phyloP scores from a whole-genome alignment of 2,113 vertebrate genomes.

The Corythaixoides concolor region DNA sequence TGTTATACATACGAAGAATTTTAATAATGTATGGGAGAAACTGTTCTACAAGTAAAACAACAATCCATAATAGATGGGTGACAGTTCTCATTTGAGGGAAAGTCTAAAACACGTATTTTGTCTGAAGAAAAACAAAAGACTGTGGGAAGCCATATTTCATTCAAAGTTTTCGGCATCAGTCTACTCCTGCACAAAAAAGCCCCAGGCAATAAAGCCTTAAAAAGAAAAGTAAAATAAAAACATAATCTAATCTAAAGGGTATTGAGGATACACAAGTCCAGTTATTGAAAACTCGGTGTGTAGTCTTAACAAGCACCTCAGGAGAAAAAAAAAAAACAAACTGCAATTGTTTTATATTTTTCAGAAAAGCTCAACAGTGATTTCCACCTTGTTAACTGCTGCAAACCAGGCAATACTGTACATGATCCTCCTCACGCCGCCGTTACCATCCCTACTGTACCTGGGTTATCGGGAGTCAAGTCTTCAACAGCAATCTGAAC shows the following conservation, averaged over 20 bases:
- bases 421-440: not conserved
- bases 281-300: not conserved
- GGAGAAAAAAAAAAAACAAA: not conserved
- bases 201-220: not conserved
- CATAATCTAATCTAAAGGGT: not conserved
- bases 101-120: not conserved
- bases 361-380: not conserved
- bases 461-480: slow-evolving; percentile 85
- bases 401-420: not conserved
- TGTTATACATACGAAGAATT: not conserved
- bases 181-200: not conserved
- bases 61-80: not conserved
- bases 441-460: slow-evolving; percentile 61
- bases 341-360: not conserved
- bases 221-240: not conserved
- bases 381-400: not conserved
- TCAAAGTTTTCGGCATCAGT: not conserved
- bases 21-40: not conserved
- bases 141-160: not conserved
- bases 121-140: not conserved
- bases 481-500: slow-evolving; percentile 97
- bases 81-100: not conserved
- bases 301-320: not conserved
- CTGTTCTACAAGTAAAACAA: not conserved
- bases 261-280: not conserved